A percentile compares a stretch with the other conserved stretches of the same genome.
Evolutionary conservation across 2,113 vertebrate genomes (phyloP).

Genomic region (Ictalurus furcatus): DNA sequence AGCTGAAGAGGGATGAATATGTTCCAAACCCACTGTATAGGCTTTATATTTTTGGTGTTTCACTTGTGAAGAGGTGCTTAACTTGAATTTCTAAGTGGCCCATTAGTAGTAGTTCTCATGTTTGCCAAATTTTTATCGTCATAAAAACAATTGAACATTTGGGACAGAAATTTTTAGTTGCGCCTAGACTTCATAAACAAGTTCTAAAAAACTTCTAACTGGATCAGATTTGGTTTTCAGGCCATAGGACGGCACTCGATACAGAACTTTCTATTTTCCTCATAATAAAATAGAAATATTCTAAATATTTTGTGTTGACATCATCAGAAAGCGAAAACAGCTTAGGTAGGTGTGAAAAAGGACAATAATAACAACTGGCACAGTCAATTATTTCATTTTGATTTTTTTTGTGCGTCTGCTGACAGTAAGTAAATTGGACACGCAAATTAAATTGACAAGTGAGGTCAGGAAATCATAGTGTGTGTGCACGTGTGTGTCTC

Average conservation of each 20-base stretch:
- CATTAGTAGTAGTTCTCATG: background rate
- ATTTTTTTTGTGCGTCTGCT: too few species aligned
- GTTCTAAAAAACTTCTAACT: background rate
- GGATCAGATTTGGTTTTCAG: too few species aligned
- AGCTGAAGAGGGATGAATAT: too few species aligned
- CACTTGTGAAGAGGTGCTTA: too few species aligned
- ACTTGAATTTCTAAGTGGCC: too few species aligned
- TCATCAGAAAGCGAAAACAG: background rate
- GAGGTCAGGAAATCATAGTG: too few species aligned
- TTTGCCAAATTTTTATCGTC: background rate
- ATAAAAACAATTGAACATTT: background rate
- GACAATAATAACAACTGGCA: background rate
- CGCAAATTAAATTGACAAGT: too few species aligned
- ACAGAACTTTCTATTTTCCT: background rate
- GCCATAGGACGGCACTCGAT: background rate
- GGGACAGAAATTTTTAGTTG: background rate
- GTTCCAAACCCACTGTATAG: too few species aligned
- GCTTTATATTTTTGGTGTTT: too few species aligned
- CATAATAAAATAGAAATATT: background rate
- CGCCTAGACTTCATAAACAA: background rate
- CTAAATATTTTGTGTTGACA: background rate
- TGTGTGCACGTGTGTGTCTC: too few species aligned
- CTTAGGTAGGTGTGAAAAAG: background rate
- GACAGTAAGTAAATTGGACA: too few species aligned
- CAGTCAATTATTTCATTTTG: background rate